Evolutionary conservation across 2,113 vertebrate species (phyloP), one percentile per base, ranked within the genome.

Genomic region (Larimichthys polyactis): DNA sequence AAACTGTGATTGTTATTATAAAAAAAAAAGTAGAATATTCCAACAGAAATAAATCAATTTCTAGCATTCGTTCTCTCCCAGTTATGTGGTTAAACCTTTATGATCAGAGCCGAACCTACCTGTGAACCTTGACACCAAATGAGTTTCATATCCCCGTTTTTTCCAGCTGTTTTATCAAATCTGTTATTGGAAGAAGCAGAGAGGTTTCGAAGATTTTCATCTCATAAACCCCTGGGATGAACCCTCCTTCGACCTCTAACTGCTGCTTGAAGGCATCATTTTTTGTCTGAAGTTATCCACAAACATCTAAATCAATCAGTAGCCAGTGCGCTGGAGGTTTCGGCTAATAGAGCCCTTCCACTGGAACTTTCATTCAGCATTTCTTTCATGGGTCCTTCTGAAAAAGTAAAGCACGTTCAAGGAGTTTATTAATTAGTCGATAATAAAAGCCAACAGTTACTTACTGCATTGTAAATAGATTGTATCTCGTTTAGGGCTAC

Each of bases 201-300:
- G 55, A 72, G 60, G 81, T 79, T 78, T 49, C 60, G 78, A 9
- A 62, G 24, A 66, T 62, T 15, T 84, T 88, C 73, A 52, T 72
- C 72, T 75, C 29, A 9, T 55, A 20, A 83, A 67, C 19, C 46
- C 29, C 40, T 20, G 52, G n/a, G 65, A 78, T 51, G 2, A 40
- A 40, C 36, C 19, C 73, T 71, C 69, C 48, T 49, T n/a, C 51
- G 67, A 87, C 82, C 87, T 90, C 65, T 69, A 15, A 62, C 79
- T 46, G 46, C 58, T 62, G 73, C 62, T 82, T 64, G 29, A 10
- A 69, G 80, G 71, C 63, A 46, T 69, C 54, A 3, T 51, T 74
- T n/a, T 65, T 27, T 40, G 22, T 63, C 14, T 40, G 24, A 67
- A 59, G 48, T 5, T 17, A n/a, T 67, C 40, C 19, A 80, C 63